Evolutionary conservation across 2,797 vertebrate species (phyloP).

Genomic region (Galagoides demidoff): DNA sequence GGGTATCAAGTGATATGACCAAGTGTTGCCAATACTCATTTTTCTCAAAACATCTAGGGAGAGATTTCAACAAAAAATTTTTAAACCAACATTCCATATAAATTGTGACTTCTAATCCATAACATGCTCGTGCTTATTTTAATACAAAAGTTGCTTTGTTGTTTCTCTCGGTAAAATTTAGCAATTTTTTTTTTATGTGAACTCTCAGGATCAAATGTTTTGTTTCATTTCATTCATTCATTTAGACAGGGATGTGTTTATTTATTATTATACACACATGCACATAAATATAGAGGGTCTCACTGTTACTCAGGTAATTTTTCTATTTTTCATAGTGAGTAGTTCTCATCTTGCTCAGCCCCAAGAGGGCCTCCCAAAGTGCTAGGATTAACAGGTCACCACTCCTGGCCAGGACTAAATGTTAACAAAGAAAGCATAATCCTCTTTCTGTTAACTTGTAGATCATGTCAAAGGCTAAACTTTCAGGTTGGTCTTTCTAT

Average conservation of each 20-base stretch:
- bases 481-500: neutral
- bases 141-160: neutral
- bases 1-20: neutral
- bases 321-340: neutral
- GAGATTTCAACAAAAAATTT: neutral
- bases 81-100: neutral
- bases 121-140: neutral
- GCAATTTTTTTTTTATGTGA: neutral
- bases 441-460: neutral
- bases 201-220: neutral
- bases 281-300: neutral
- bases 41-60: neutral
- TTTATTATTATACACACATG: neutral
- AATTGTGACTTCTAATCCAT: neutral
- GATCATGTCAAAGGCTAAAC: neutral
- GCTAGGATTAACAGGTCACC: neutral
- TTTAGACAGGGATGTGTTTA: neutral
- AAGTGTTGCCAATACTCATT: neutral
- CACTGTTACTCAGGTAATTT: neutral
- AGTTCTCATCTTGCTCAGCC: neutral
- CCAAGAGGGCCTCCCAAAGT: neutral
- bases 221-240: neutral
- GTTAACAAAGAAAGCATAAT: neutral
- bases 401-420: neutral
- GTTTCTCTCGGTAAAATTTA: neutral